These are phyloP conservation scores for Aphelocoma californica DNA, from an alignment of 2,797 vertebrate species.

Conservation along the genomic window DNA sequence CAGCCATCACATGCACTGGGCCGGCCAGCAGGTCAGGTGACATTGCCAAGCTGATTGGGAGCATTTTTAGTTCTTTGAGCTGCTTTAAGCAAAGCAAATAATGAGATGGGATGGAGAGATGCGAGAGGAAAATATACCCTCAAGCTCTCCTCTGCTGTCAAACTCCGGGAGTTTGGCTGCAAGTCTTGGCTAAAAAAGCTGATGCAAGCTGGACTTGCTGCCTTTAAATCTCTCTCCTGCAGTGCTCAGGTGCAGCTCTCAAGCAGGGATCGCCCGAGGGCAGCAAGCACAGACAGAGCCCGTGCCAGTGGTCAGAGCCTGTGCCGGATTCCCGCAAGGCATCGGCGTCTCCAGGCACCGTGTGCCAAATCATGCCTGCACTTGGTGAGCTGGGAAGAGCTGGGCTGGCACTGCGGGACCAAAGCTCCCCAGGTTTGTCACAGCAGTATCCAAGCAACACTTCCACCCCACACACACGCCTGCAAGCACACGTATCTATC, in stretches of 20 bases:
- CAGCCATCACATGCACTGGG: background rate
- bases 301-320: background rate
- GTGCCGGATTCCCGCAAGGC: rapidly evolving
- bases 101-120: constrained; percentile 41
- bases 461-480: background rate
- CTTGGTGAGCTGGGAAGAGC: background rate
- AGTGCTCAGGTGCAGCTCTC: constrained; percentile 3
- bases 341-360: rapidly evolving
- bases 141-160: constrained; percentile 15
- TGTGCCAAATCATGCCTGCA: background rate
- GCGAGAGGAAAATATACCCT: constrained; percentile 2
- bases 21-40: background rate
- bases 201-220: background rate
- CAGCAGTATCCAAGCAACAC: constrained; percentile 52
- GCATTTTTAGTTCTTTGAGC: constrained; percentile 51
- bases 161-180: background rate
- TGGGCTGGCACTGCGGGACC: background rate
- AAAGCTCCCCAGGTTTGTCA: background rate
- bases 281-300: background rate
- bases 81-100: constrained; percentile 55
- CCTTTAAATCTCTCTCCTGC: background rate
- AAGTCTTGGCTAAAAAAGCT: background rate
- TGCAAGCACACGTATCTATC: background rate
- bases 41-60: background rate
- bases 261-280: background rate